Evolutionary conservation across 2,113 vertebrate genomes (phyloP), one percentile per base, ranked within the genome.

Genomic region (Sclerurus mexicanus): DNA sequence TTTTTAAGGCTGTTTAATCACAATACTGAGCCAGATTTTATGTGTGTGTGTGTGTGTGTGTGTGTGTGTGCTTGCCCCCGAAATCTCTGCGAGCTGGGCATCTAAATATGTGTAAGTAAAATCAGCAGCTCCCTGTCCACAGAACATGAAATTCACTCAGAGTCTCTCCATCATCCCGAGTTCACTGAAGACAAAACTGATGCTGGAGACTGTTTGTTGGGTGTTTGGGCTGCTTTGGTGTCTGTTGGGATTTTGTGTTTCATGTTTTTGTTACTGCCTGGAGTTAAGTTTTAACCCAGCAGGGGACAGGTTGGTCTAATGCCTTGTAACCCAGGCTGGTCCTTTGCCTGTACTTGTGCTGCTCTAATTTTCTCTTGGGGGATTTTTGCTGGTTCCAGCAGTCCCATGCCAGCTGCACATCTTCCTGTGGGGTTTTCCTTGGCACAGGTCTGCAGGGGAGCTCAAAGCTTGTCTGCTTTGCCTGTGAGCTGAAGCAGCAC

Each of bases 391-490:
- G 55, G 23, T 76, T n/a, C 14, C 40, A 72, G 31, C 55, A 63
- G 39, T 24, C 24, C 40, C 21, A 1, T 17, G 22, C 16, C 23
- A 58, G 49, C 58, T 60, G n/a, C 21, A 14, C 17, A 2, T 42
- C 23, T 42, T 42, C 12, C 77, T 66, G 5, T 12, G 58, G 63
- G 30, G 4, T 46, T 14, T 42, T 42, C 25, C 40, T 52, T 71
- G 35, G 37, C 25, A 4, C 4, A 1, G 33, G 12, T 35, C 56
- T 3, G 14, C 0, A 0, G n/a, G 46, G 40, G 8, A 64, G 68
- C 49, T 52, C 14, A 21, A 46, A 64, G 40, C 58, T 52, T 3
- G 6, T 20, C 50, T 35, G 53, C 49, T 30, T 67, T 28, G 7
- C 20, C 33, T 2, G 0, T 2, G 40, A 69, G 46, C 23, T 74